Base-by-base conservation (phyloP, 2,113 vertebrate genomes). In the Triplophysa rosa region DNA sequence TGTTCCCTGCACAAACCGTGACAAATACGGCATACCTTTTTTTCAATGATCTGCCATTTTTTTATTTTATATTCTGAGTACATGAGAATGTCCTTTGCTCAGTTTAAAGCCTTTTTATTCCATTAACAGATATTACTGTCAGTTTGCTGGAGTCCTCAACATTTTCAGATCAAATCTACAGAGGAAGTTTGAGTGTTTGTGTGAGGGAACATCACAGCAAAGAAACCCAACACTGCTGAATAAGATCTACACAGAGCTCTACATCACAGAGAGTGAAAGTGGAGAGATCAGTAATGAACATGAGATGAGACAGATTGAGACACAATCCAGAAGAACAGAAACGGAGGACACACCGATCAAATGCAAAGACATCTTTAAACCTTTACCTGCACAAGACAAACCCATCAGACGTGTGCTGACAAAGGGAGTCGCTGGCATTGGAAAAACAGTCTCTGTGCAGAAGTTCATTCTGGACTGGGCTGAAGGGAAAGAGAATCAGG, bases 401-500 rank as follows among this genome's bases (percentile, higher is more conserved):
- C 45, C 21, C 56, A 56, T 65, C 47, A 71, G 54, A 52, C 17
- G 11, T 21, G 68, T 65, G 26, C 19, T 80, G 21, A 72, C 78
- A 33, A 64, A 40, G 45, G 78, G 78, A 65, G 68, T 80, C 8
- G 54, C 54, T 58, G 54, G 54, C 54, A 58, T 58, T 58, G 54
- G 54, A 58, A 58, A 58, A 58, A 79, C 58, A 54, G 66, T 79
- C 67, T 71, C 78, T 12, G 78, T 79, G 58, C 67, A 79, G 59
- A 79, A 79, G 58, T 79, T 79, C 14, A 54, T 71, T 71, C 42
- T 79, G 24, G 78, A 79, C 78, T 79, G 78, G 78, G 78, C 67
- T 37, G 78, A 79, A 56, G 78, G 45, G 16, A 65, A 71, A 72
- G 17, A 66, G 13, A 79, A 64, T 56, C 59, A 79, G 58, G 40